These are phyloP conservation scores for Aleiodes leptofemur DNA, from an alignment of 2,888 invertebrate genomes.

Conservation along the genomic window DNA sequence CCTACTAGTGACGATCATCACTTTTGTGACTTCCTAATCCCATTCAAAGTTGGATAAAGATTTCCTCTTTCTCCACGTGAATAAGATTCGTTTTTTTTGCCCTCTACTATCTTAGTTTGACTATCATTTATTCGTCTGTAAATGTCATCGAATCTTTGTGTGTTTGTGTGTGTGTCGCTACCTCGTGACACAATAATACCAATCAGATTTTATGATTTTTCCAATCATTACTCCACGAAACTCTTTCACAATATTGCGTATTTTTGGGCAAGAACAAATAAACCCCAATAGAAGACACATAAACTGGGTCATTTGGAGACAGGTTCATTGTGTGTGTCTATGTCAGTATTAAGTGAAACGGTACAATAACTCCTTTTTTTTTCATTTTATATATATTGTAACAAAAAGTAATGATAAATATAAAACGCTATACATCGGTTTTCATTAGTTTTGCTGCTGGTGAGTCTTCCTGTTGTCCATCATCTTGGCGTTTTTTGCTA, in stretches of 20 bases:
- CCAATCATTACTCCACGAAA: not conserved
- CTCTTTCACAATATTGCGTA: not conserved
- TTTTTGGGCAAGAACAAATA: not conserved
- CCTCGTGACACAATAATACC: no score
- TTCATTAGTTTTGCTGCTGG: slow-evolving; percentile 33
- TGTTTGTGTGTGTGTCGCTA: no score
- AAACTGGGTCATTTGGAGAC: not conserved
- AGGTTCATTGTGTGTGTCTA: not conserved
- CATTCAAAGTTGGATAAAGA: slow-evolving; percentile 63
- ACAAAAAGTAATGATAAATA: not conserved
- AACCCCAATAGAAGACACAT: not conserved
- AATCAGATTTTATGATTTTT: no score
- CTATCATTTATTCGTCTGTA: no score
- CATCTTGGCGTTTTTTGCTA: slow-evolving; percentile 66
- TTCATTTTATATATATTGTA: not conserved
- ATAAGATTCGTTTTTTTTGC: slow-evolving; percentile 31
- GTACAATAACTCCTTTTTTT: no score
- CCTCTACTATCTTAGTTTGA: no score
- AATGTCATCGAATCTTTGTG: no score
- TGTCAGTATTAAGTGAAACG: not conserved
- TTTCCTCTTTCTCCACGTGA: slow-evolving; percentile 43
- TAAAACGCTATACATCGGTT: slow-evolving; percentile 21
- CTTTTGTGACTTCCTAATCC: slow-evolving; percentile 68
- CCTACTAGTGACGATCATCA: slow-evolving; percentile 56
- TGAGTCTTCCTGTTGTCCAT: not conserved